phyloP scores from a whole-genome alignment of 2,888 invertebrate genomes.

The Synanthedon vespiformis region DNA sequence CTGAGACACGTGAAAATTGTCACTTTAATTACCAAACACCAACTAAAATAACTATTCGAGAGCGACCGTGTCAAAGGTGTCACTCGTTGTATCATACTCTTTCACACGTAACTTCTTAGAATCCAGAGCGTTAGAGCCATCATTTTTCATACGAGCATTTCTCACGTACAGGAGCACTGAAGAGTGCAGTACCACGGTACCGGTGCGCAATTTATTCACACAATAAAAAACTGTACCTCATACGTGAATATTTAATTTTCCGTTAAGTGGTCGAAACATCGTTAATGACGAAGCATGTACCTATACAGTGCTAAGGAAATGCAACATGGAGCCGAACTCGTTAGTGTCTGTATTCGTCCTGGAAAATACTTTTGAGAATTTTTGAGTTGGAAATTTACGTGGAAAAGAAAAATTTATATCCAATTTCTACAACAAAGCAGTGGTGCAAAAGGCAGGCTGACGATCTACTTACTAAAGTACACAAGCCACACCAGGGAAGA shows the following conservation, averaged over 20 bases:
- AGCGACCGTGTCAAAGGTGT: conserved; percentile 46
- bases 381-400: too few species aligned
- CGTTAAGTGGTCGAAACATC: conserved; percentile 3
- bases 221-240: conserved; percentile 13
- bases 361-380: too few species aligned
- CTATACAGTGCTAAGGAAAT: too few species aligned
- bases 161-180: conserved; percentile 7
- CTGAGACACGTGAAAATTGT: conserved; percentile 20
- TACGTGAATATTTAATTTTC: conserved; percentile 11
- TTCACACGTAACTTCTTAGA: conserved; percentile 28
- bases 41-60: conserved; percentile 28
- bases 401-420: too few species aligned
- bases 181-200: conserved; percentile 3
- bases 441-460: too few species aligned
- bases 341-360: too few species aligned
- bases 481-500: too few species aligned
- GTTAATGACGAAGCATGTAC: conserved; percentile 3
- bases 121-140: background rate
- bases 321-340: too few species aligned
- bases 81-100: conserved; percentile 12
- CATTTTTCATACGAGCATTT: background rate
- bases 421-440: too few species aligned
- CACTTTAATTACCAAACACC: conserved; percentile 40
- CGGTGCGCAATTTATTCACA: conserved; percentile 8
- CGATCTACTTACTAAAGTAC: too few species aligned